Evolutionary conservation across 2,797 vertebrate species (phyloP), one percentile per base, ranked within the genome.

Genomic region (Hipposideros larvatus): DNA sequence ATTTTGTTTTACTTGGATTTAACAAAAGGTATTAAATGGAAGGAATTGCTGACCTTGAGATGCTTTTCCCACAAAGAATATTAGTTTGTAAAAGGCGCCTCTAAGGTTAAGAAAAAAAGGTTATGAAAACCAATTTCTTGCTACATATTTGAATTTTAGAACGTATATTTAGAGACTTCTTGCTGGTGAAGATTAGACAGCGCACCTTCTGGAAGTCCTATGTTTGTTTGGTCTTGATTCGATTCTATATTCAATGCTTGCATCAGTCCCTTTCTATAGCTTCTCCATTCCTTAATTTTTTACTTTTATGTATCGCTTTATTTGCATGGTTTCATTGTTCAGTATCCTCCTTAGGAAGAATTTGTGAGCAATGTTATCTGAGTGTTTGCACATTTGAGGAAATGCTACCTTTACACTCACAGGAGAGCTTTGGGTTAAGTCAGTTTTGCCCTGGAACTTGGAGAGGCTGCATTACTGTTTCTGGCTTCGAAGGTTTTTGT

Each of bases 121-220:
- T 53, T 46, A 83, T 65, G 70, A 80, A 88, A 91, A 77, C 21
- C 46, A 65, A 2, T 92, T 91, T 89, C 68, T 77, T 74, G 79
- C 4, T 75, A 37, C 43, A 26, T 85, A 21, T 94, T 68, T 85
- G 48, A 75, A 46, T 92, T 95, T 68, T 86, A 92, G 37, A 55
- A 15, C 34, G 4, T 85, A 1, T 70, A n/a, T 91, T 84, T 91
- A 86, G 79, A 84, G 55, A 71, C 55, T 21, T 71, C 7, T 28
- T 91, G n/a, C 71, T 92, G 86, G 21, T 75, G 53, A 51, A 86
- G 74, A n/a, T 75, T 51, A 48, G 63, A 65, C 73, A n/a, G 70
- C 28, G 4, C 18, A 37, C 7, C 15, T 78, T 84, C 51, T 94
- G 0, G 51, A 73, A 51, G 19, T 77, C 63, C 28, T 71, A 15